Base-by-base conservation (phyloP, 2,113 vertebrate genomes). In the Ondatra zibethicus region DNA sequence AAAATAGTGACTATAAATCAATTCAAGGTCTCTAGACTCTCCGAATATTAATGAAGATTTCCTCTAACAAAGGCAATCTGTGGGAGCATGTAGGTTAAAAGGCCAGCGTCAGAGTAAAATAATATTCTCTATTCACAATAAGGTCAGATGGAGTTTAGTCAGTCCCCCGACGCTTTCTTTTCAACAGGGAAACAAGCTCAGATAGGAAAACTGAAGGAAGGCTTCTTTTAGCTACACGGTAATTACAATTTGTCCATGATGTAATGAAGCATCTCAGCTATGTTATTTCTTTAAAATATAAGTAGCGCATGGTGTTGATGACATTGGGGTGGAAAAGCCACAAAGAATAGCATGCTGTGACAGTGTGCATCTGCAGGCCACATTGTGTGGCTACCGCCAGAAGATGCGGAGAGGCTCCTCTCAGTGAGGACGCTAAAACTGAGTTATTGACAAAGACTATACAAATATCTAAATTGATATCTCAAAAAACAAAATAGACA, bases 1-100 rank as follows among this genome's bases (percentile, higher is more conserved):
- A 92, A 97, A 95, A 93, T 81, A 93, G 90, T 92, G 77, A 94
- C 86, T 73, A 92, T 84, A 76, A 95, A 91, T 96, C 63, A 93
- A 73, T 80, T 65, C 36, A 72, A n/a, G 58, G 21, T 89, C 73
- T 78, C 63, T 77, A 76, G 81, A 65, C 66, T 77, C 76, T 92
- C 89, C 1, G 27, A 97, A 97, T 96, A 93, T 93, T 95, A 94
- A 97, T 95, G 87, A 93, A 86, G 58, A 90, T 89, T 87, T 91
- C 82, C 33, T 94, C 52, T 93, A 93, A 94, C 90, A 95, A 96
- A 96, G 90, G 36, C 89, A 97, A 87, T 68, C 63, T 58, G 90
- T 95, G 88, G 73, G 63, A 97, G 91, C 23, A 93, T n/a, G 80
- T 36, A 91, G 93, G 82, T 91, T 97, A 96, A 97, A 92, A 95